Base-by-base conservation (phyloP, 2,888 invertebrate genomes). In the Nephrotoma guestfalica region DNA sequence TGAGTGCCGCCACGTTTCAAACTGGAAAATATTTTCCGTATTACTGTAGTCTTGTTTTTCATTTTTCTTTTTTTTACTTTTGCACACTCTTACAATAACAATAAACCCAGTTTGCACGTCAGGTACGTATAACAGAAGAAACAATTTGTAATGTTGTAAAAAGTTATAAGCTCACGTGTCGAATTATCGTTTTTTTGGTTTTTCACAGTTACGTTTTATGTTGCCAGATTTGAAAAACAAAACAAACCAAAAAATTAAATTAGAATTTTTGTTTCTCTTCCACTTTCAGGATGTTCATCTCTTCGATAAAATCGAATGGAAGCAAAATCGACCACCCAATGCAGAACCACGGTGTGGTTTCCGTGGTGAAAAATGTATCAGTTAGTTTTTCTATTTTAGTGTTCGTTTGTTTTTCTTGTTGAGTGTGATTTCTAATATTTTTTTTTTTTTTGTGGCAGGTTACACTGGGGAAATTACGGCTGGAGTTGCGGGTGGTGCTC, bases 291-390 rank as follows among this genome's bases (percentile, higher is more conserved):
- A 95, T 90, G 93, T 97, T 89, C 94, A 95, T 89, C 92, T 97
- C 90, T 94, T 93, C 84, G 93, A 94, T 45, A 92, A 93, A 84
- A 94, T 98, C 88, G 93, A 95, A 88, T 98, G 98, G 98, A 93
- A 96, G 41, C 93, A 94, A 11, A 94, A 94, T 7, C 92, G 93
- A 85, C 95, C 95, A 57, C 98, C 98, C 0, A 93, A 96, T 15
- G 96, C 97, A 2, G 97, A 96, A 89, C 98, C 98, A 0, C 93
- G 93, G 41, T 98, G 98, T 91, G 98, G 98, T n/a, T 98, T 97
- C 91, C 93, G 94, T 47, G 97, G 96, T 86, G 97, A 97, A 92
- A 96, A 96, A 90, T 98, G 98, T 91, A 95, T 96, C 90, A 95
- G 97, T 97, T 93, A 94, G 96, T 95, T 87, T 30, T 47, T 83